A percentile compares a stretch with the other conserved stretches of the same genome.
Evolutionary conservation across 2,888 invertebrate species (phyloP).

Genomic region (Drosophila ezoana): DNA sequence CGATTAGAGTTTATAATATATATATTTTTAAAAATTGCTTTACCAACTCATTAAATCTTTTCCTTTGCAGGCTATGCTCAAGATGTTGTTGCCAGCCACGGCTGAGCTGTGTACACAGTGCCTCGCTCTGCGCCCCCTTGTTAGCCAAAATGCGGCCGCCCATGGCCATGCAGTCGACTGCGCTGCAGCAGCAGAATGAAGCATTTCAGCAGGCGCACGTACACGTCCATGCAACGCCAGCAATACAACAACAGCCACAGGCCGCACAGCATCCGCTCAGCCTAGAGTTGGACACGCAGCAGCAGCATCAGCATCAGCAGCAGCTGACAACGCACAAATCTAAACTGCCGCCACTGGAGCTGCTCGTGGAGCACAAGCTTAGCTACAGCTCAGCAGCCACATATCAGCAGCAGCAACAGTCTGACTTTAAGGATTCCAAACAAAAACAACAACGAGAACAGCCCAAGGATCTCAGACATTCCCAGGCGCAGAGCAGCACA

Average conservation of each 20-base stretch:
- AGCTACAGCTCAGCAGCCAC: constrained; percentile 73
- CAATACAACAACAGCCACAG: constrained; percentile 51
- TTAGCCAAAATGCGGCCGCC: constrained; percentile 79
- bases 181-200: constrained; percentile 78
- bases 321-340: constrained; percentile 46
- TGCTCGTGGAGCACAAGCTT: constrained; percentile 79
- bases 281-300: constrained; percentile 25
- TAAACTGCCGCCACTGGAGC: constrained; percentile 74
- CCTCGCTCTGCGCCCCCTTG: constrained; percentile 12
- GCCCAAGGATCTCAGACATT: constrained; percentile 45
- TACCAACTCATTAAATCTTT: not conserved
- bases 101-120: constrained; percentile 54
- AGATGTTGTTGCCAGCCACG: constrained; percentile 64
- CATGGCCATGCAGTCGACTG: constrained; percentile 75
- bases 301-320: constrained; percentile 33
- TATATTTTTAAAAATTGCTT: not conserved
- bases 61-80: constrained; percentile 49
- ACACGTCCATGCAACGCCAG: constrained; percentile 43
- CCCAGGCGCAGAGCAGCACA: constrained; percentile 62
- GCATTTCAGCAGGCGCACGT: constrained; percentile 49
- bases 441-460: constrained; percentile 21
- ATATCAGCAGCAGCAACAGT: constrained; percentile 48
- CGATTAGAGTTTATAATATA: not conserved
- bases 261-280: constrained; percentile 19
- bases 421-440: not conserved